Percentiles rank a stretch among this genome's conserved stretches.
phyloP scores from a whole-genome alignment of 2,888 invertebrate genomes.

The Stenolophus ochropezus region DNA sequence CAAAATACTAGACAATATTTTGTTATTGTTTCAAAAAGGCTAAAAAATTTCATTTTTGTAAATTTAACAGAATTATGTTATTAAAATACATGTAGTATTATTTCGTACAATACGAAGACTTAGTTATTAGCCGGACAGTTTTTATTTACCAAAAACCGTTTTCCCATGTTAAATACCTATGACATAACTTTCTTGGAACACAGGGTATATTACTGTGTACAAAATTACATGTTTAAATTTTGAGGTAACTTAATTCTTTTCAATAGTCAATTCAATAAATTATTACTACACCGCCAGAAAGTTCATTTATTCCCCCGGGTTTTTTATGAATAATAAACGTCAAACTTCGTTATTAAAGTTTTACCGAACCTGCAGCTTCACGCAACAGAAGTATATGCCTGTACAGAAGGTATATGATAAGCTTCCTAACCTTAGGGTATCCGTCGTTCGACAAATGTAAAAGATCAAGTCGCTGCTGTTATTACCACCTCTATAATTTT shows the following conservation, averaged over 20 bases:
- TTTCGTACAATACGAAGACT: too few relatives aligned
- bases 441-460: background rate
- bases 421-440: background rate
- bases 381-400: constrained; percentile 53
- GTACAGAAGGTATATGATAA: constrained; percentile 44
- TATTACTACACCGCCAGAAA: constrained; percentile 57
- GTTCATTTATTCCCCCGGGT: constrained; percentile 56
- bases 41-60: too few relatives aligned
- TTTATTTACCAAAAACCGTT: too few relatives aligned
- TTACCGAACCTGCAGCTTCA: constrained; percentile 59
- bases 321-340: constrained; percentile 65
- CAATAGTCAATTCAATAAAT: constrained; percentile 58
- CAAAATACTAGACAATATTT: too few relatives aligned
- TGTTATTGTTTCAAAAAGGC: too few relatives aligned
- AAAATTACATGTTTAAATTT: background rate
- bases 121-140: too few relatives aligned
- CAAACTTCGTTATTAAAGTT: constrained; percentile 64
- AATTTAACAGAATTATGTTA: too few relatives aligned
- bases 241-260: constrained; percentile 56
- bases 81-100: too few relatives aligned
- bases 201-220: constrained; percentile 27
- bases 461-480: too few relatives aligned
- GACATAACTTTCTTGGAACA: too few relatives aligned
- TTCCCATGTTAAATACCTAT: too few relatives aligned
- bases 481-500: too few relatives aligned